These are phyloP conservation scores for Onychorhynchus coronatus DNA, from an alignment of 2,113 vertebrate species.

Conservation along the genomic window DNA sequence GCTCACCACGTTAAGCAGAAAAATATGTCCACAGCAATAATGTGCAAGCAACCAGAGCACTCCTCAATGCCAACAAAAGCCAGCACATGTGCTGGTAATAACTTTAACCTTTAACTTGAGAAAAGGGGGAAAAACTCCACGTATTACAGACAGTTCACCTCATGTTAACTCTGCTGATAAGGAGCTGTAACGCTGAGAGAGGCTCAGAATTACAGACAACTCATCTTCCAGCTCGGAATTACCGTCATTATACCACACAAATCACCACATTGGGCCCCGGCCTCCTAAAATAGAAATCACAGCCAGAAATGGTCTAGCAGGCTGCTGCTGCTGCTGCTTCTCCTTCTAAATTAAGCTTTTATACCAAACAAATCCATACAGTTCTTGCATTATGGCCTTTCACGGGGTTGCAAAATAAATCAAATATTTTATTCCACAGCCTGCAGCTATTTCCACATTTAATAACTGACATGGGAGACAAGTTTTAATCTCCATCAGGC, in stretches of 20 bases:
- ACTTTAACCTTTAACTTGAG: not conserved
- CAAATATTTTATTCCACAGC: slow-evolving; percentile 45
- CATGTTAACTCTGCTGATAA: not conserved
- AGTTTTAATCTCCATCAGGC: slow-evolving; percentile 53
- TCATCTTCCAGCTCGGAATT: slow-evolving; percentile 39
- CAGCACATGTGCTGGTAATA: not conserved
- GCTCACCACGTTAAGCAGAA: slow-evolving; percentile 45
- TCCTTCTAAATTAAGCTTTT: slow-evolving; percentile 29
- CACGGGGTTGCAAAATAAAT: slow-evolving; percentile 17
- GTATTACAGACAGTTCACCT: not conserved
- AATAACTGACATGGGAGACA: slow-evolving; percentile 57
- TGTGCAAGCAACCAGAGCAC: not conserved
- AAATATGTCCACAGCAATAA: slow-evolving; percentile 41
- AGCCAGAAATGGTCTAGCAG: not conserved
- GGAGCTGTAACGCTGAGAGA: slow-evolving; percentile 8
- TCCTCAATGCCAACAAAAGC: not conserved
- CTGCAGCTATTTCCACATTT: slow-evolving; percentile 47
- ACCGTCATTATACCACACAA: slow-evolving; percentile 17
- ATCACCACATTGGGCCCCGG: slow-evolving; percentile 3
- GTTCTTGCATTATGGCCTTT: not conserved
- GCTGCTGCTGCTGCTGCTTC: not conserved
- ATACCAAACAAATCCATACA: slow-evolving; percentile 37
- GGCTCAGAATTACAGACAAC: slow-evolving; percentile 31
- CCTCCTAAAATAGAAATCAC: slow-evolving; percentile 37
- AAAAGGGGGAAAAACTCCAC: not conserved